A percentile compares a stretch with the other conserved stretches of the same genome.
These are phyloP conservation scores for Silurus aristotelis DNA, from an alignment of 2,797 vertebrate genomes.

Conservation along the genomic window DNA sequence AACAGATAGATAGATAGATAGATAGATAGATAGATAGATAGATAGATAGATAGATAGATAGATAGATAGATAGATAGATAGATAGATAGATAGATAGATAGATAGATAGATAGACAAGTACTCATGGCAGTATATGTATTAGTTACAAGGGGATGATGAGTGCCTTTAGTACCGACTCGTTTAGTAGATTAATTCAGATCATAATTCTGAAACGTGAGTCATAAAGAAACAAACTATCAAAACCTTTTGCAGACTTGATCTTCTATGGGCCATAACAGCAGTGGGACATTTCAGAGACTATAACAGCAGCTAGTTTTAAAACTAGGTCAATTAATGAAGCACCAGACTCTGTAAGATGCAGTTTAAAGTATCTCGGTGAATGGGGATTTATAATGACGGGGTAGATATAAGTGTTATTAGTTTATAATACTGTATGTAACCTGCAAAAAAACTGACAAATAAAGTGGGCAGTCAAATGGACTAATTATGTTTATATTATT, in stretches of 20 bases:
- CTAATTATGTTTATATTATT: background rate
- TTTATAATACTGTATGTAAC: background rate
- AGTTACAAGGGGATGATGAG: background rate
- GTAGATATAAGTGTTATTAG: background rate
- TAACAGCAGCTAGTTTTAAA: background rate
- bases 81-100: background rate
- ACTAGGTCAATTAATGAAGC: background rate
- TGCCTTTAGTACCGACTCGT: background rate
- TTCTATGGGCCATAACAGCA: background rate
- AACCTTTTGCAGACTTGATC: background rate
- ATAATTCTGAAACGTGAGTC: background rate
- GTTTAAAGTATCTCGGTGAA: background rate
- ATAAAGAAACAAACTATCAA: background rate
- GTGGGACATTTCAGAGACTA: background rate
- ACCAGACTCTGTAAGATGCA: background rate
- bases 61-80: background rate
- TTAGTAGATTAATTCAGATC: background rate
- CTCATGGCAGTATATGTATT: background rate
- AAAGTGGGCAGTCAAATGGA: background rate
- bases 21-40: background rate
- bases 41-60: constrained; percentile 1
- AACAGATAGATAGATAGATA: background rate
- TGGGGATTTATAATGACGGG: background rate
- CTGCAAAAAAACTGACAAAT: background rate
- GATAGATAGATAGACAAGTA: background rate